A percentile compares a stretch with the other conserved stretches of the same genome.
Evolutionary conservation across 2,113 vertebrate species (phyloP).

Genomic region (Lichenostomus cassidix): DNA sequence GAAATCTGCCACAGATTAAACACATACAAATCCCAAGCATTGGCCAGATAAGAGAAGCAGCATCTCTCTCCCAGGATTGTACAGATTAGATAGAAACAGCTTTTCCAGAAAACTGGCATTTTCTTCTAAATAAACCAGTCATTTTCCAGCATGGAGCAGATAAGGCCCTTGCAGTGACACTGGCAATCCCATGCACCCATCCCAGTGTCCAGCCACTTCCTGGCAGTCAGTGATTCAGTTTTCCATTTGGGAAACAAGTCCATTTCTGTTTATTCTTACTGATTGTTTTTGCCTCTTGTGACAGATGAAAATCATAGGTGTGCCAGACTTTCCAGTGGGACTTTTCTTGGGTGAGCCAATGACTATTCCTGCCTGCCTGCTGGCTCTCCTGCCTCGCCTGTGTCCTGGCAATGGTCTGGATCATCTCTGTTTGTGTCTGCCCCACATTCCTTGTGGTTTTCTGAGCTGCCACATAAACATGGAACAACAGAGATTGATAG

Average conservation of each 20-base stretch:
- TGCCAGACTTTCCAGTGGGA: slow-evolving; percentile 47
- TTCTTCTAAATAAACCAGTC: not conserved
- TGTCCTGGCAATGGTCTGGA: slow-evolving; percentile 14
- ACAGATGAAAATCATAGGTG: slow-evolving; percentile 1
- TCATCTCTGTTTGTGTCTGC: slow-evolving; percentile 49
- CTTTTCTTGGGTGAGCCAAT: not conserved
- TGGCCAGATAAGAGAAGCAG: not conserved
- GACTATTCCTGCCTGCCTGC: not conserved
- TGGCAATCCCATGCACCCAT: not conserved
- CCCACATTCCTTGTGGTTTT: slow-evolving; percentile 60
- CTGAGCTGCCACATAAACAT: slow-evolving; percentile 25
- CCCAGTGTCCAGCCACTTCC: not conserved
- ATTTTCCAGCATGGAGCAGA: not conserved
- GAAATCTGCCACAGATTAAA: not conserved
- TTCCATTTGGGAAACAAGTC: slow-evolving; percentile 40
- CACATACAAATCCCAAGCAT: not conserved
- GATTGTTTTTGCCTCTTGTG: slow-evolving; percentile 42
- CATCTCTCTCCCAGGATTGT: not conserved
- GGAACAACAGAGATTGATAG: slow-evolving; percentile 53
- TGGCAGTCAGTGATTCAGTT: slow-evolving; percentile 44
- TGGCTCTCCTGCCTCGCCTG: not conserved
- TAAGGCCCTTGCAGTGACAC: not conserved
- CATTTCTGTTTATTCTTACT: slow-evolving; percentile 27
- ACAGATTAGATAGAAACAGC: not conserved
- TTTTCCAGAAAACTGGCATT: not conserved